phyloP scores from a whole-genome alignment of 2,888 invertebrate genomes.

The Seladonia tumulorum region DNA sequence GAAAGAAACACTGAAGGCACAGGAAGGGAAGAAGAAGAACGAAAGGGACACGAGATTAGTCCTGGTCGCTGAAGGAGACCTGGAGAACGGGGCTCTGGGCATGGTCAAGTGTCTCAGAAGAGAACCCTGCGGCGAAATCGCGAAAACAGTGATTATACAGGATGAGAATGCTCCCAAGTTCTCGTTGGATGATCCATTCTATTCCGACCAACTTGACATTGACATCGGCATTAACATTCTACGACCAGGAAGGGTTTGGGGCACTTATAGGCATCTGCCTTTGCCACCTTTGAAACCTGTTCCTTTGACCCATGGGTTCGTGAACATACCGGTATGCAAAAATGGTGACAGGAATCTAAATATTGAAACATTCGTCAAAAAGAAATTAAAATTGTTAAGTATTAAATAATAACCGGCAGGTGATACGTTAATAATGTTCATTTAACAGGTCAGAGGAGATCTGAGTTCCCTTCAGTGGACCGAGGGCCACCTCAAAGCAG shows the following conservation, averaged over 20 bases:
- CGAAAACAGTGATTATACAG: slow-evolving; percentile 87
- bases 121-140: slow-evolving; percentile 88
- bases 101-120: slow-evolving; percentile 93
- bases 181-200: slow-evolving; percentile 87
- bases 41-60: slow-evolving; percentile 85
- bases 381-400: not conserved
- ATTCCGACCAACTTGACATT: slow-evolving; percentile 88
- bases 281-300: slow-evolving; percentile 85
- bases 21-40: slow-evolving; percentile 84
- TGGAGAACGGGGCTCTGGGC: slow-evolving; percentile 91
- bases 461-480: slow-evolving; percentile 94
- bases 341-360: not conserved
- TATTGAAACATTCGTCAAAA: not conserved
- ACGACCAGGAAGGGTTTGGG: slow-evolving; percentile 86
- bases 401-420: not conserved
- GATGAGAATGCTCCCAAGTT: slow-evolving; percentile 88
- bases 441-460: slow-evolving; percentile 89
- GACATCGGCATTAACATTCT: slow-evolving; percentile 92
- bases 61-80: slow-evolving; percentile 89
- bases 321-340: slow-evolving; percentile 86
- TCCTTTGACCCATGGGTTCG: slow-evolving; percentile 89
- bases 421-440: not conserved
- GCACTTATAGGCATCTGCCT: slow-evolving; percentile 94
- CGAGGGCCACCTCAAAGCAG: slow-evolving; percentile 86
- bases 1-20: slow-evolving; percentile 75